Conservation (phyloP, 2,797 vertebrate species). For the Poecilia picta region DNA sequence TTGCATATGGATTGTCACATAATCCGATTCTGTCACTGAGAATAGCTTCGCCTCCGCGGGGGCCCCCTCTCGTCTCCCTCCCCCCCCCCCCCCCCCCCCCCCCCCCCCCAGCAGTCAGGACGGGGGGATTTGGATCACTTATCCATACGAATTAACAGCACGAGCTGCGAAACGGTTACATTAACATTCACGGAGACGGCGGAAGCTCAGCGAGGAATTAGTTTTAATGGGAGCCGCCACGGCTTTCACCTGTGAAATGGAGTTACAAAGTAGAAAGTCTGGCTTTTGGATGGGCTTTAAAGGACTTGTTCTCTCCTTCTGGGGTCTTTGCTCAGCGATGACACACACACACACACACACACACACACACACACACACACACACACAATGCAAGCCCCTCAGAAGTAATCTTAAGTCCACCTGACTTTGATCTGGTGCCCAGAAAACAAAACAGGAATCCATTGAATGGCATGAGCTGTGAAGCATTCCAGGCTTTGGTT, state of each 20-base stretch:
- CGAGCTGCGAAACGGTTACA: constrained; percentile 33
- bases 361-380: too few relatives aligned
- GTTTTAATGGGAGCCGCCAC: constrained; percentile 53
- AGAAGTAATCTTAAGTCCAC: constrained; percentile 59
- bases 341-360: constrained; percentile 34
- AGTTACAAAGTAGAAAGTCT: constrained; percentile 53
- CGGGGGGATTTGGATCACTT: constrained; percentile 42
- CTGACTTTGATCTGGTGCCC: constrained; percentile 68
- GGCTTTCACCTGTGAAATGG: constrained; percentile 64
- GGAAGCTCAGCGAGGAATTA: constrained; percentile 48
- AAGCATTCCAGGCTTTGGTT: constrained; percentile 39
- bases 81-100: constrained; percentile 27
- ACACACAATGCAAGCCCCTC: constrained; percentile 39
- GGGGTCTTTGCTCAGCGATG: constrained; percentile 52
- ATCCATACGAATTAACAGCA: constrained; percentile 49
- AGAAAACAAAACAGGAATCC: constrained; percentile 67
- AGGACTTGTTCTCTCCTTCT: constrained; percentile 44
- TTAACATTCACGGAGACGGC: constrained; percentile 33
- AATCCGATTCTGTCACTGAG: constrained; percentile 70
- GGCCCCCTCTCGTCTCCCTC: constrained; percentile 36
- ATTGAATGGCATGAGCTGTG: constrained; percentile 51
- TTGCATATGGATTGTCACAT: constrained; percentile 69
- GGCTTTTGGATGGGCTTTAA: constrained; percentile 71
- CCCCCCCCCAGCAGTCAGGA: constrained; percentile 10
- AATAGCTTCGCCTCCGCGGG: constrained; percentile 52